These are phyloP conservation scores for Notoglanidium macrostoma DNA, from an alignment of 2,797 vertebrate species.

Conservation along the genomic window DNA sequence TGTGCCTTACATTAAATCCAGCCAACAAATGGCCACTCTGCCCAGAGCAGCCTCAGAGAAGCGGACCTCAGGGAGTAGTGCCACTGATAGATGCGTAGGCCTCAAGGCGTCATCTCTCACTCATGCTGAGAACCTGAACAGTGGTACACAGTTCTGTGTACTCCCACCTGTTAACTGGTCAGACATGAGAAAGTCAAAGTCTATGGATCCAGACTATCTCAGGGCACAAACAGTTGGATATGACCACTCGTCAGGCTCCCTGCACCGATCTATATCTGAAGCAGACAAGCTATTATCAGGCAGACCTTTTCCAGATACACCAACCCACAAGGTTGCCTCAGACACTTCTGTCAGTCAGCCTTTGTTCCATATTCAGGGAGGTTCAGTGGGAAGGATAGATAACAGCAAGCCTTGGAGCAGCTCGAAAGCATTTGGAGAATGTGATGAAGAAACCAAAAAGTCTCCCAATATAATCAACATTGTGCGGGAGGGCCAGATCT, in stretches of 20 bases:
- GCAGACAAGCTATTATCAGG: slow-evolving; percentile 79
- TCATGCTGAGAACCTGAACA: slow-evolving; percentile 73
- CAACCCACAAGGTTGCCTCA: slow-evolving; percentile 72
- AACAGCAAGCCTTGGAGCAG: slow-evolving; percentile 70
- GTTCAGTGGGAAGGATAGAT: slow-evolving; percentile 72
- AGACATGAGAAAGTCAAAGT: slow-evolving; percentile 84
- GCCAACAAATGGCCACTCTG: slow-evolving; percentile 85
- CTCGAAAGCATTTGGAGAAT: slow-evolving; percentile 65
- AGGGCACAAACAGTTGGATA: slow-evolving; percentile 72
- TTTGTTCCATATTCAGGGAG: slow-evolving; percentile 75
- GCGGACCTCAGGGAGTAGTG: slow-evolving; percentile 71
- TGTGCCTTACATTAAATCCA: slow-evolving; percentile 97
- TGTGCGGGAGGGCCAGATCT: slow-evolving; percentile 94
- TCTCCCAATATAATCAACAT: slow-evolving; percentile 94
- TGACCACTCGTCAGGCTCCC: slow-evolving; percentile 71
- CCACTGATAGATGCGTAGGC: slow-evolving; percentile 75
- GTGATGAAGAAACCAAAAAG: slow-evolving; percentile 86
- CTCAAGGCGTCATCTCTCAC: slow-evolving; percentile 72
- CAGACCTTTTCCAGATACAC: slow-evolving; percentile 81
- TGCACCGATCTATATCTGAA: slow-evolving; percentile 78
- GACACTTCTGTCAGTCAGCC: slow-evolving; percentile 72
- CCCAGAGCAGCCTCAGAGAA: slow-evolving; percentile 84
- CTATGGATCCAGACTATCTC: slow-evolving; percentile 81
- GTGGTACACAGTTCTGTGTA: slow-evolving; percentile 81
- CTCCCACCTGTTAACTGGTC: slow-evolving; percentile 90